A percentile compares a stretch with the other conserved stretches of the same genome.
Conservation (phyloP, 2,797 vertebrate genomes). For the Petrocephalus sullivani region DNA sequence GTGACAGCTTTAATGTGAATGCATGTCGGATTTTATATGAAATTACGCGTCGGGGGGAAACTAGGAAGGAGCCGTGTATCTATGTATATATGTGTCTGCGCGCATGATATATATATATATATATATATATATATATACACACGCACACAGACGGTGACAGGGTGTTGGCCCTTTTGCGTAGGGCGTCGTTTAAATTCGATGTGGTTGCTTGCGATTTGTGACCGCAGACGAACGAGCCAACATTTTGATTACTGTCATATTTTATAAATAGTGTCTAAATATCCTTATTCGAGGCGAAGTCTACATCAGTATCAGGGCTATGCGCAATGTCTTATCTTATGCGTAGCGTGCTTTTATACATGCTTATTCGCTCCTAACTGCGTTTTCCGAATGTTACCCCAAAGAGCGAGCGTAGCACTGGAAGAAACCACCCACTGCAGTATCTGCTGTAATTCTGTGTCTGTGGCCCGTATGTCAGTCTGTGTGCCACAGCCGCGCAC, state of each 20-base stretch:
- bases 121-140: background rate
- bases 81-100: background rate
- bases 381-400: conserved; percentile 3
- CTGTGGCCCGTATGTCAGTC: conserved; percentile 49
- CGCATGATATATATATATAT: background rate
- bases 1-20: conserved; percentile 21
- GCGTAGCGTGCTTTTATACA: background rate
- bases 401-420: conserved; percentile 26
- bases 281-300: background rate
- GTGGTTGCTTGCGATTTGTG: conserved; percentile 17
- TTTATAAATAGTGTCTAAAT: background rate
- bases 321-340: background rate
- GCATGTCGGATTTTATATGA: background rate
- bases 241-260: background rate
- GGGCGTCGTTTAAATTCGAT: conserved; percentile 18
- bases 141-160: background rate
- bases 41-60: background rate
- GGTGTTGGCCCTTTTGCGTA: conserved; percentile 21
- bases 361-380: conserved; percentile 11
- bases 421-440: conserved; percentile 71
- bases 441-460: conserved; percentile 43
- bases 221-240: background rate
- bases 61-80: background rate
- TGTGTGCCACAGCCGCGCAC: background rate
- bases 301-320: background rate